Evolutionary conservation across 1,140 invertebrate genomes (phyloP), one percentile per base, ranked within the genome.

Genomic region (Caenorhabditis briggsae): DNA sequence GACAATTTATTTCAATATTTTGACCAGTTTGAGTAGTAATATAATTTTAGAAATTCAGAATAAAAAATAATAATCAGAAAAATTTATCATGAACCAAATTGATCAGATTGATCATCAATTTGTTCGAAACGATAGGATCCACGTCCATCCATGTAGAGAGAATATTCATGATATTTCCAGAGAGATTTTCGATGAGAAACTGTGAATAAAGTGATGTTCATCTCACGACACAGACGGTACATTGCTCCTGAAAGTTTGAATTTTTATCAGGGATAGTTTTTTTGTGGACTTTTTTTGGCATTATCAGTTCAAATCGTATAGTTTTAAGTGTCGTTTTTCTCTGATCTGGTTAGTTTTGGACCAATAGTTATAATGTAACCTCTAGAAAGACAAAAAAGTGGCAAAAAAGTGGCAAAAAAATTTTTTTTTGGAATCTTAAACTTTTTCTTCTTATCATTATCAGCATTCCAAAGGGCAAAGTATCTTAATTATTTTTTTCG

Each of bases 181-280:
- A 98, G 93, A 0, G 96, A 97, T 92, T 97, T 96, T 88, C 97
- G 95, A 93, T 99, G 97, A 2, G 96, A 97, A 41, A 99, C 97
- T 0, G 97, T 99, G 92, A 99, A 97, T 33, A 99, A 93, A 20
- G 97, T 97, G 91, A 99, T 99, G 56, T 96, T 96, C 89, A 95
- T 95, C 92, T 94, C 92, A 88, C 95, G 94, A 90, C 97, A 98
- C 92, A 98, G 96, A 88, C 95, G 95, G 91, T 99, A 99, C 96
- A 99, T 98, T 70, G 95, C 95, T 84, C 96, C 86, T 86, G 74
- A 82, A 18, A n/a, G n/a, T n/a, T 58, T 3, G 25, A 20, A 12
- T 43, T 53, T 8, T 20, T 8, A 70, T 33, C 33, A 33, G 33
- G 33, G 33, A 3, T 33, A 20, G 56, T 8, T n/a, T 58, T 1